Conservation (phyloP, 92 coral and sea anemone species). For the Epizoanthus scotinus region DNA sequence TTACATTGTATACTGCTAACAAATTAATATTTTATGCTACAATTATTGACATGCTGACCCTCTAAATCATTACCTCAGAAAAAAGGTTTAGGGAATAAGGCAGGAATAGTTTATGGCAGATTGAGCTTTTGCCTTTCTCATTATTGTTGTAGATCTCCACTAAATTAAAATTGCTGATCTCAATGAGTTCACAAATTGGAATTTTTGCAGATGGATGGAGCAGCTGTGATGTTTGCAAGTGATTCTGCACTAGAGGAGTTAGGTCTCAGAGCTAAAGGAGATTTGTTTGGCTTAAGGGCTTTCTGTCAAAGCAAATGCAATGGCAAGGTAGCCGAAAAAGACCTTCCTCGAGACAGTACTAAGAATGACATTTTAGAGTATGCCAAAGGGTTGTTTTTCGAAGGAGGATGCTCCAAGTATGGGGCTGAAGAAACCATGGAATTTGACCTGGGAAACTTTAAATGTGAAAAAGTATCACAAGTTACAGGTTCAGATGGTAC, state of each 20-base stretch:
- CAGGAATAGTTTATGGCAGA: too few relatives aligned
- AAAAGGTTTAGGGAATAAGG: too few relatives aligned
- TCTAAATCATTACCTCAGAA: too few relatives aligned
- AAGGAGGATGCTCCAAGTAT: conserved; percentile 11
- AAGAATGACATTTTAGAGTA: conserved; percentile 11
- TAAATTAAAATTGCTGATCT: too few relatives aligned
- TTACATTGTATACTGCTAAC: too few relatives aligned
- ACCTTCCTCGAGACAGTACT: conserved; percentile 22
- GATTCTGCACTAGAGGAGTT: conserved; percentile 27
- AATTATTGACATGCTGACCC: too few relatives aligned
- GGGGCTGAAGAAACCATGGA: conserved; percentile 12
- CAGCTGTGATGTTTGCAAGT: conserved; percentile 39
- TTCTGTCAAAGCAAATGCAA: conserved; percentile 27
- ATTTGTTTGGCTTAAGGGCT: conserved; percentile 36
- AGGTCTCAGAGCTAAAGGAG: conserved; percentile 42
- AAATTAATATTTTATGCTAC: too few relatives aligned
- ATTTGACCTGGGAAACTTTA: conserved; percentile 20
- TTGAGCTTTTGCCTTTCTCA: too few relatives aligned
- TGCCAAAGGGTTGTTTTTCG: neutral
- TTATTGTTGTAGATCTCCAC: too few relatives aligned
- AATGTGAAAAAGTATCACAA: conserved; percentile 1
- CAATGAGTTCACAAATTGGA: too few relatives aligned
- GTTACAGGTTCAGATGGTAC: conserved; percentile 7
- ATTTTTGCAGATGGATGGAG: conserved; percentile 42
- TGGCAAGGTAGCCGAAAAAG: neutral